Percentiles rank a stretch among this genome's conserved stretches.
These are phyloP conservation scores for Pharmacophagus antenor DNA, from an alignment of 2,888 invertebrate species.

Conservation along the genomic window DNA sequence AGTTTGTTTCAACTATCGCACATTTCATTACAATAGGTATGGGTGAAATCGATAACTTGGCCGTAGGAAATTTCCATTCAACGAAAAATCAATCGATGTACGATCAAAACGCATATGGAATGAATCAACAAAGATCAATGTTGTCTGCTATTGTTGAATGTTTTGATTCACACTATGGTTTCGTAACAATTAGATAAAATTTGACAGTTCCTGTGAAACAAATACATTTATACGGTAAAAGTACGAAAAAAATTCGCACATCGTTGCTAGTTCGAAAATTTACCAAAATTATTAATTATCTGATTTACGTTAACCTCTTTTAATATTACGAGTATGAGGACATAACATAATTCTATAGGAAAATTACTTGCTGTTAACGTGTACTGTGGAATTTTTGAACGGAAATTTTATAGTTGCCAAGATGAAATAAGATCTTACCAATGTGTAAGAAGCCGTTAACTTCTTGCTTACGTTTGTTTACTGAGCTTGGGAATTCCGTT, in stretches of 20 bases:
- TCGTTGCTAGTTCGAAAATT: neutral
- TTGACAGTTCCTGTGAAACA: neutral
- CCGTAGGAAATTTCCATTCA: conserved; percentile 30
- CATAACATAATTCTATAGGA: conserved; percentile 6
- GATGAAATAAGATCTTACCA: neutral
- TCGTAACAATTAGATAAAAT: neutral
- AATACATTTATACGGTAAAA: neutral
- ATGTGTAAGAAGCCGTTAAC: neutral
- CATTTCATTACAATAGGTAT: conserved; percentile 23
- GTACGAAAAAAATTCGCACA: neutral
- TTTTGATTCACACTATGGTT: neutral
- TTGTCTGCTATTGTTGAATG: conserved; percentile 18
- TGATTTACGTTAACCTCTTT: no score
- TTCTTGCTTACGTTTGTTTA: neutral
- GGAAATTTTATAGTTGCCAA: conserved; percentile 8
- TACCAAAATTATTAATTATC: neutral
- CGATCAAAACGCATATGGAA: conserved; percentile 6
- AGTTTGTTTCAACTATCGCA: conserved; percentile 19
- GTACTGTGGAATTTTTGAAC: conserved; percentile 9
- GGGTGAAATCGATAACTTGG: conserved; percentile 26
- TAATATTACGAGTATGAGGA: no score
- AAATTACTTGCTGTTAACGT: neutral
- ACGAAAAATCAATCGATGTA: conserved; percentile 21
- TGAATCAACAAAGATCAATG: conserved; percentile 21
- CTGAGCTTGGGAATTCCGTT: no score